Evolutionary conservation across 1,140 invertebrate genomes (phyloP), one percentile per base, ranked within the genome.

Genomic region (Zaprionus taronus): DNA sequence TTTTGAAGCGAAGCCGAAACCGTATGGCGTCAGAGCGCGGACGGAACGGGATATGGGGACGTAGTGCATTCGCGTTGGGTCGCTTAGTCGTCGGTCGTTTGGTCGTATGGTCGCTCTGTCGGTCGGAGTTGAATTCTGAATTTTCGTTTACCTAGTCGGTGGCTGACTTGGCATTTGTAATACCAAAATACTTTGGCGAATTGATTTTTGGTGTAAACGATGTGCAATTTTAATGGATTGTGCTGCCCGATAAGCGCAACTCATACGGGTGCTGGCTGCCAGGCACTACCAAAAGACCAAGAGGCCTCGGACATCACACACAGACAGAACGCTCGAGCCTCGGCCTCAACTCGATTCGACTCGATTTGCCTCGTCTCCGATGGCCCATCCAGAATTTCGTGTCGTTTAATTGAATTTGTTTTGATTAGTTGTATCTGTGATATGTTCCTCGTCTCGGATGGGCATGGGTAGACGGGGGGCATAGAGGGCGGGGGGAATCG

Each of bases 191-290:
- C 91, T 92, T 92, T 80, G 77, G 84, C 80, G 87, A 92, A 92
- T 92, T 92, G 91, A 92, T 92, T 92, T 92, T 92, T 91, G 91
- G 91, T 92, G 91, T 92, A 92, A 92, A 92, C 91, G 91, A 92
- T 92, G 91, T 92, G 91, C 91, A 92, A 92, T 92, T 92, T 92
- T 92, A 92, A 92, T 92, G 91, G 91, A 92, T 92, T 92, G 91
- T 85, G 76, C 82, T 85, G 79, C 86, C 84, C 86, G 91, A 92
- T 92, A 92, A 92, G 91, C 72, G 41, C 72, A 60, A 68, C 69
- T 70, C 69, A 70, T 55, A 53, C 64, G 57, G 47, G 47, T 47
- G 26, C n/a, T 34, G 22, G 31, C 63, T 49, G 28, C 7, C 41
- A 17, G 41, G 41, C 41, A 47, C 41, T 47, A 51, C 56, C 51